Evolutionary conservation across 2,797 vertebrate species (phyloP).

Genomic region (Diplodus sargus): DNA sequence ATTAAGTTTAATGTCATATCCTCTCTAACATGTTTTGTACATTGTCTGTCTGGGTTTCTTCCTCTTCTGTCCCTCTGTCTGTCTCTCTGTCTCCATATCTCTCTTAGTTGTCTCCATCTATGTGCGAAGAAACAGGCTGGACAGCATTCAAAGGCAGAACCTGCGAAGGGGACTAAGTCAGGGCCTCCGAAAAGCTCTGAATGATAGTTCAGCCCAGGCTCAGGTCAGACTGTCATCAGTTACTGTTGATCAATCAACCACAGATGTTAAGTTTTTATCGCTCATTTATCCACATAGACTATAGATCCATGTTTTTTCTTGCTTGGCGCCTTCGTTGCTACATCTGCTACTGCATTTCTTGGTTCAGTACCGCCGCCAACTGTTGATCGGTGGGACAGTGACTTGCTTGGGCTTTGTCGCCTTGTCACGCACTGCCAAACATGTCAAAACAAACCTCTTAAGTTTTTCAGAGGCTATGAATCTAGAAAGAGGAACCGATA

Average conservation of each 20-base stretch:
- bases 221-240: constrained; percentile 84
- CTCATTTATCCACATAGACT: neutral
- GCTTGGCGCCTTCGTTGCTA: neutral
- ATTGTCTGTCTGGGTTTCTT: constrained; percentile 21
- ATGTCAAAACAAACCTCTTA: no score
- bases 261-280: neutral
- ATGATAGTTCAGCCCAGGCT: constrained; percentile 86
- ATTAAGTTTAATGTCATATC: neutral
- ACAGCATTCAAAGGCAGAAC: constrained; percentile 90
- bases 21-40: constrained; percentile 29
- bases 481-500: no score
- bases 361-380: neutral
- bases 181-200: constrained; percentile 91
- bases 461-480: no score
- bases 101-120: constrained; percentile 92
- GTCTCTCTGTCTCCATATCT: constrained; percentile 39
- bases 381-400: neutral
- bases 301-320: neutral
- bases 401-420: neutral
- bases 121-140: constrained; percentile 89
- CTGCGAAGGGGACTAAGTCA: constrained; percentile 91
- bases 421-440: no score
- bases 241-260: constrained; percentile 18
- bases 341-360: neutral
- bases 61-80: constrained; percentile 26